Evolutionary conservation across 1,140 invertebrate species (phyloP).

Genomic region (Sitophilus oryzae): DNA sequence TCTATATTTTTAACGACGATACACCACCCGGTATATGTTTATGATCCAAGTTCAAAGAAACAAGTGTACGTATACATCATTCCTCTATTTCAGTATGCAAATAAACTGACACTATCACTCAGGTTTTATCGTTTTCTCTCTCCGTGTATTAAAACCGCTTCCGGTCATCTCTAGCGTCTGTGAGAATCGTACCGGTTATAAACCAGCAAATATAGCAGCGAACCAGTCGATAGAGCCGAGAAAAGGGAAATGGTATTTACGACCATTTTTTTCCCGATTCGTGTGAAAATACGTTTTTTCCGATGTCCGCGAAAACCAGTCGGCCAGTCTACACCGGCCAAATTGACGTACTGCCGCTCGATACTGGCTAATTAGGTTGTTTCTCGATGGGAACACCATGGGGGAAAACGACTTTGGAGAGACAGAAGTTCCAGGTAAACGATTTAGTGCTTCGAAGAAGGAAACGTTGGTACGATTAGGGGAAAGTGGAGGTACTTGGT

Average conservation of each 20-base stretch:
- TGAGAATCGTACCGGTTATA: not conserved
- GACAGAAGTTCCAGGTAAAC: no score
- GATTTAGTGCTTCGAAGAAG: no score
- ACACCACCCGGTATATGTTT: no score
- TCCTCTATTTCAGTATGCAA: not conserved
- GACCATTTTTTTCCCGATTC: not conserved
- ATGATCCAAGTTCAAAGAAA: no score
- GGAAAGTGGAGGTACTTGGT: no score
- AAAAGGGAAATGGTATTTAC: not conserved
- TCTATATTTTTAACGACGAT: no score
- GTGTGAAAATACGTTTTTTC: not conserved
- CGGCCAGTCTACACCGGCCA: not conserved
- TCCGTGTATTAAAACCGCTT: not conserved
- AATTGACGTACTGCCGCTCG: not conserved
- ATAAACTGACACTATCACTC: not conserved
- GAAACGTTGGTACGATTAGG: no score
- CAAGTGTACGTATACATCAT: no score
- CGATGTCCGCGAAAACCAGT: no score
- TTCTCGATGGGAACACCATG: not conserved
- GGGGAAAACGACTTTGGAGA: no score
- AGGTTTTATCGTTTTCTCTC: not conserved
- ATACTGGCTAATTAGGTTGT: not conserved
- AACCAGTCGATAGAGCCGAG: not conserved
- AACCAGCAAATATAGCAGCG: not conserved
- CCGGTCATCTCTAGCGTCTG: not conserved